These are phyloP conservation scores for Potorous gilbertii DNA, from an alignment of 2,797 vertebrate species.

Conservation along the genomic window DNA sequence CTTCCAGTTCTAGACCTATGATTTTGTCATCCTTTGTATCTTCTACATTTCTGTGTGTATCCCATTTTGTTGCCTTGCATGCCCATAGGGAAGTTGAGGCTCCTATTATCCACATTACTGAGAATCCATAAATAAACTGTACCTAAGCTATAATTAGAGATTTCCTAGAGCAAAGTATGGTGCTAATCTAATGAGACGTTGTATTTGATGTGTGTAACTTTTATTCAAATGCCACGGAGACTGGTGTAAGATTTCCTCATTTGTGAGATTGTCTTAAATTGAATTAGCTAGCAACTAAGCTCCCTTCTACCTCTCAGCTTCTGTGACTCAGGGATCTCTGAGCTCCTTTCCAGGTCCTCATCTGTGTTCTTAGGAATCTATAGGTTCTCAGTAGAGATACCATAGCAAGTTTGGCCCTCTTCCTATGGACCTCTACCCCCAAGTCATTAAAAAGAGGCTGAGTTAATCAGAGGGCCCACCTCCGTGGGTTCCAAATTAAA, in stretches of 20 bases:
- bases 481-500: not conserved
- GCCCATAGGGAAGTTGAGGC: not conserved
- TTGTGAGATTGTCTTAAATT: not conserved
- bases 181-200: not conserved
- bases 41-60: not conserved
- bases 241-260: not conserved
- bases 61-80: not conserved
- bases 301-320: not conserved
- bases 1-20: not conserved
- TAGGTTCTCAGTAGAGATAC: not conserved
- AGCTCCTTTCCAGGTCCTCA: not conserved
- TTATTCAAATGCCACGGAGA: not conserved
- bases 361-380: not conserved
- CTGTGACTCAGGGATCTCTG: not conserved
- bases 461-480: rapidly evolving
- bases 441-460: not conserved
- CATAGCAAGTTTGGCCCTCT: not conserved
- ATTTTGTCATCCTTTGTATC: not conserved
- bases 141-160: not conserved
- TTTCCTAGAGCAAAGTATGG: not conserved
- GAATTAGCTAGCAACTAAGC: not conserved
- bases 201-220: not conserved
- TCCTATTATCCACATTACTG: not conserved
- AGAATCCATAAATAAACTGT: not conserved
- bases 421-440: not conserved